Conservation (phyloP, 2,888 invertebrate species). For the Eilema depressum region DNA sequence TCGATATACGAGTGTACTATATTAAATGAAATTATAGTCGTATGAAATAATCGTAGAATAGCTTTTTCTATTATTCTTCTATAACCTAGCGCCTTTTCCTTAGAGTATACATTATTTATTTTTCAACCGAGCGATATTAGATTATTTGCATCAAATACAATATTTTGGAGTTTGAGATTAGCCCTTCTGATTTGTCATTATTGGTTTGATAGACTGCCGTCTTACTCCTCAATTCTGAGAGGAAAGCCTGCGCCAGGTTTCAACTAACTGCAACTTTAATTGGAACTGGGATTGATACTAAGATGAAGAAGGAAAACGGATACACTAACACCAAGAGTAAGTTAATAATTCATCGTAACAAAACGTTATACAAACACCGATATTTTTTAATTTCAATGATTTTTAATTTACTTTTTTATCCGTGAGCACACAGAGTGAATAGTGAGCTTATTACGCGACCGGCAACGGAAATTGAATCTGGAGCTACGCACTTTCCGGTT, state of each 20-base stretch:
- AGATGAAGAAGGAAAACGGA: neutral
- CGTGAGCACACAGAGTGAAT: conserved; percentile 71
- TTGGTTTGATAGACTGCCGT: too few species aligned
- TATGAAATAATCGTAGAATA: neutral
- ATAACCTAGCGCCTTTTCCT: too few species aligned
- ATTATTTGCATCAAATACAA: neutral
- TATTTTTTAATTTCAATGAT: conserved; percentile 26
- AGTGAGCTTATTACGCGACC: conserved; percentile 80
- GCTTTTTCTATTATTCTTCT: neutral
- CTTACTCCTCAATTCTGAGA: too few species aligned
- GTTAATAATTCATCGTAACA: neutral
- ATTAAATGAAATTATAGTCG: neutral
- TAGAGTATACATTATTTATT: too few species aligned
- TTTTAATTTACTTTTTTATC: conserved; percentile 56
- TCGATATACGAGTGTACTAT: neutral
- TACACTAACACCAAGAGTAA: neutral
- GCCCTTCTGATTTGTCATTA: too few species aligned
- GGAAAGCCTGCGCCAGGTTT: neutral
- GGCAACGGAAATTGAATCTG: conserved; percentile 84
- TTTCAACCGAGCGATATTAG: neutral
- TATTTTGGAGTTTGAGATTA: too few species aligned
- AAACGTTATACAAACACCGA: neutral
- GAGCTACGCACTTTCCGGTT: conserved; percentile 83
- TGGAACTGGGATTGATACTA: neutral
- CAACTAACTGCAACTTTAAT: neutral